Evolutionary conservation across 2,113 vertebrate species (phyloP).

Genomic region (Lampris incognitus): DNA sequence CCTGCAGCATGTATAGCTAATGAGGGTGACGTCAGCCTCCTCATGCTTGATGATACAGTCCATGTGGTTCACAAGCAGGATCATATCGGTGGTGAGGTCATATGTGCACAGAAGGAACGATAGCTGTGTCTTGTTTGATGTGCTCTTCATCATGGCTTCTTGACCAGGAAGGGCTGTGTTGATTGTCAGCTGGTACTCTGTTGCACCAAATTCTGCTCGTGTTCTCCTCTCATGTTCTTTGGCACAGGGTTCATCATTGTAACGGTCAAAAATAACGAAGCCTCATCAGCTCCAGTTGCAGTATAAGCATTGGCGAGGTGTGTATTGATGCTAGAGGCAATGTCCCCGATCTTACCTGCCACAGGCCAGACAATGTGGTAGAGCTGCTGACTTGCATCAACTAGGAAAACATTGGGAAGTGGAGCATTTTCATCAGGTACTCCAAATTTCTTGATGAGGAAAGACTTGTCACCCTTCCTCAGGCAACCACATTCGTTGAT

Average conservation of each 20-base stretch:
- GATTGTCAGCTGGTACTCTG: conserved; percentile 10
- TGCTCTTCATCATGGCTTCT: conserved; percentile 13
- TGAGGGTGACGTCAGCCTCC: conserved; percentile 20
- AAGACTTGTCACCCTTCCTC: conserved; percentile 25
- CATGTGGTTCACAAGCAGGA: conserved; percentile 21
- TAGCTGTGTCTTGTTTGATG: conserved; percentile 20
- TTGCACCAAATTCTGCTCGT: conserved; percentile 7
- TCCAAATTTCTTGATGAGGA: background rate
- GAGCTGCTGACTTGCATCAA: conserved; percentile 18
- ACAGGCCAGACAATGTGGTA: conserved; percentile 19
- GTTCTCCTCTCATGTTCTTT: conserved; percentile 22
- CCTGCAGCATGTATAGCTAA: conserved; percentile 18
- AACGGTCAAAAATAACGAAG: conserved; percentile 20
- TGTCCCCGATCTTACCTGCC: conserved; percentile 13
- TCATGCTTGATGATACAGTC: conserved; percentile 18
- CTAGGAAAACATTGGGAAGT: conserved; percentile 16
- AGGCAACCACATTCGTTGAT: conserved; percentile 13
- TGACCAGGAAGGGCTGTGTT: conserved; percentile 16
- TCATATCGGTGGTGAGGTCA: conserved; percentile 10
- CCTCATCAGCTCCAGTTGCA: conserved; percentile 7
- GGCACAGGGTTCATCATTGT: conserved; percentile 19
- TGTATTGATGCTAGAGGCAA: conserved; percentile 17
- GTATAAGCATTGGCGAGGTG: conserved; percentile 10
- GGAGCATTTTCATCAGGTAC: conserved; percentile 15
- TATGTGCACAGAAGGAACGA: conserved; percentile 1